phyloP scores from a whole-genome alignment of 1,140 invertebrate genomes.

The Brachionus sp. region DNA sequence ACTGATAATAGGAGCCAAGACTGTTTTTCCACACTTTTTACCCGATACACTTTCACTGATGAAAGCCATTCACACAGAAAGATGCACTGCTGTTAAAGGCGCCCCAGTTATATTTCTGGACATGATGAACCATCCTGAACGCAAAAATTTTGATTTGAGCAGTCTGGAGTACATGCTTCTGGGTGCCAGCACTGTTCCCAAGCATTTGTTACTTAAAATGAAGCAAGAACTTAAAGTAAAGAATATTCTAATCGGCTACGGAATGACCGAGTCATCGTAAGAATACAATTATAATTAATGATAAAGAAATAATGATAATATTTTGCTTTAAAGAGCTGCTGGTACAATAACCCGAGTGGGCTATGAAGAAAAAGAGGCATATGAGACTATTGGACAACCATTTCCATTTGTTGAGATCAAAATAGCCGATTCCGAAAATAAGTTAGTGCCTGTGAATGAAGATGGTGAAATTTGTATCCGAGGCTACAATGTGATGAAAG shows the following conservation, averaged over 20 bases:
- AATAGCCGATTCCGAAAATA: conserved; percentile 67
- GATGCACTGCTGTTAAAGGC: conserved; percentile 28
- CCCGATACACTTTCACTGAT: background rate
- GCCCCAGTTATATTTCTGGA: conserved; percentile 62
- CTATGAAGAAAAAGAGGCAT: background rate
- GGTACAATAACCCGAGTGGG: background rate
- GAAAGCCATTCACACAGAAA: conserved; percentile 18
- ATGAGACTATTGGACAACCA: background rate
- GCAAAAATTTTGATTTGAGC: conserved; percentile 8
- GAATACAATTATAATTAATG: background rate
- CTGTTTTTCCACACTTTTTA: conserved; percentile 50
- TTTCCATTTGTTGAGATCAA: conserved; percentile 61
- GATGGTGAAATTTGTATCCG: conserved; percentile 44
- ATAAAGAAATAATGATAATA: background rate
- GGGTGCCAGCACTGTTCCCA: background rate
- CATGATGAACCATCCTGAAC: background rate
- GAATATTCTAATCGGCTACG: background rate
- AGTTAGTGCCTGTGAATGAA: conserved; percentile 70
- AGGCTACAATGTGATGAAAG: conserved; percentile 40
- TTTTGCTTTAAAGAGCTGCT: conserved; percentile 1
- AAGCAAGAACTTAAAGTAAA: background rate
- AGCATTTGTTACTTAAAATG: background rate
- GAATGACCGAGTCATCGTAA: conserved; percentile 24
- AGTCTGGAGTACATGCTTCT: conserved; percentile 6
- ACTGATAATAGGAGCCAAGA: conserved; percentile 56